Conservation (phyloP, 2,113 vertebrate species). For the Hipposideros armiger region DNA sequence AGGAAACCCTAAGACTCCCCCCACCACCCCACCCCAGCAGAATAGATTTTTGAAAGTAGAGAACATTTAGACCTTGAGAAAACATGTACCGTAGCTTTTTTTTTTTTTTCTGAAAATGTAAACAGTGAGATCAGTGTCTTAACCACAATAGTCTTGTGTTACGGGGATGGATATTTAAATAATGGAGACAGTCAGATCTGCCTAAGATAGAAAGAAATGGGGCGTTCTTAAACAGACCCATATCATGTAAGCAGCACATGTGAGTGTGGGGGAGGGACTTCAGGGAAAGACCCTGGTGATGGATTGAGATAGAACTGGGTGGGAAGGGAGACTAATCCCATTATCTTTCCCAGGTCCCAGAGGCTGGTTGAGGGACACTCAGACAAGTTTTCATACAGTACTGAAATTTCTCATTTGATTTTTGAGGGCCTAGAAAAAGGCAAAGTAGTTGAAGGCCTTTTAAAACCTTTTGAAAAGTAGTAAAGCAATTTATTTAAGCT, state of each 20-base stretch:
- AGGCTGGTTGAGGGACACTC: not conserved
- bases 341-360: not conserved
- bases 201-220: not conserved
- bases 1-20: not conserved
- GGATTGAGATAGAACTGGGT: not conserved
- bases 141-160: constrained; percentile 69
- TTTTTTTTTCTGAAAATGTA: constrained; percentile 33
- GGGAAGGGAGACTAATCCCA: not conserved
- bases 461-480: not conserved
- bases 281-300: constrained; percentile 4
- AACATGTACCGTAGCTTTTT: not conserved
- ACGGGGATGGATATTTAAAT: constrained; percentile 63
- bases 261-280: not conserved
- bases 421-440: constrained; percentile 46
- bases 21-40: not conserved
- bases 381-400: not conserved
- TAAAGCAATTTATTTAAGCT: not conserved
- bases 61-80: constrained; percentile 53
- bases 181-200: constrained; percentile 61
- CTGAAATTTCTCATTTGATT: constrained; percentile 36
- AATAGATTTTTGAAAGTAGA: constrained; percentile 34
- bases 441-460: not conserved
- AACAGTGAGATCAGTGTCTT: constrained; percentile 70
- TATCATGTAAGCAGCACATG: not conserved
- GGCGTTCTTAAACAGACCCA: not conserved